phyloP scores from a whole-genome alignment of 2,888 invertebrate species.

The Didymodactylos carnosus region DNA sequence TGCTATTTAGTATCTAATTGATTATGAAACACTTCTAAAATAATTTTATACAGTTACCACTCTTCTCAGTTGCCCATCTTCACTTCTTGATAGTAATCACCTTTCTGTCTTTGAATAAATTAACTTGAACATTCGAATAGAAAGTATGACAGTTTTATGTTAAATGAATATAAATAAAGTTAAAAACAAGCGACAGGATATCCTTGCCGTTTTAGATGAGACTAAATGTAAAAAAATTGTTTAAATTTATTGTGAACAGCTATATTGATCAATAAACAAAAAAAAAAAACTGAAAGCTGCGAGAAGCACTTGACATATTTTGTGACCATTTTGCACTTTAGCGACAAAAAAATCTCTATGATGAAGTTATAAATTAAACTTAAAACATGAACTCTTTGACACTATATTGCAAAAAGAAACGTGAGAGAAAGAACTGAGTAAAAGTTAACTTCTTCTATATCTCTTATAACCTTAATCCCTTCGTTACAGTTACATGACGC shows the following conservation, averaged over 20 bases:
- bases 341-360: neutral
- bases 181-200: neutral
- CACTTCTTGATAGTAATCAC: neutral
- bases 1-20: neutral
- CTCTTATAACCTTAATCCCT: too few relatives aligned
- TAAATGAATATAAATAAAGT: neutral
- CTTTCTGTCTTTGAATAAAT: neutral
- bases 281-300: neutral
- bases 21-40: neutral
- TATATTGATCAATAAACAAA: neutral
- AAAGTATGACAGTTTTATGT: neutral
- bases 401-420: too few relatives aligned
- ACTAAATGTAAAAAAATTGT: too few relatives aligned
- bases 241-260: too few relatives aligned
- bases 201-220: too few relatives aligned
- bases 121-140: neutral
- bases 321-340: neutral
- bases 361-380: neutral
- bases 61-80: too few relatives aligned
- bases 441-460: too few relatives aligned
- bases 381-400: too few relatives aligned
- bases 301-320: neutral
- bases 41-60: too few relatives aligned
- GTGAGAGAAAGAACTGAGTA: too few relatives aligned
- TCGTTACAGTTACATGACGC: too few relatives aligned